Percentiles rank a stretch among this genome's conserved stretches.
phyloP scores from a whole-genome alignment of 2,113 vertebrate genomes.

The Falcunculus frontatus region DNA sequence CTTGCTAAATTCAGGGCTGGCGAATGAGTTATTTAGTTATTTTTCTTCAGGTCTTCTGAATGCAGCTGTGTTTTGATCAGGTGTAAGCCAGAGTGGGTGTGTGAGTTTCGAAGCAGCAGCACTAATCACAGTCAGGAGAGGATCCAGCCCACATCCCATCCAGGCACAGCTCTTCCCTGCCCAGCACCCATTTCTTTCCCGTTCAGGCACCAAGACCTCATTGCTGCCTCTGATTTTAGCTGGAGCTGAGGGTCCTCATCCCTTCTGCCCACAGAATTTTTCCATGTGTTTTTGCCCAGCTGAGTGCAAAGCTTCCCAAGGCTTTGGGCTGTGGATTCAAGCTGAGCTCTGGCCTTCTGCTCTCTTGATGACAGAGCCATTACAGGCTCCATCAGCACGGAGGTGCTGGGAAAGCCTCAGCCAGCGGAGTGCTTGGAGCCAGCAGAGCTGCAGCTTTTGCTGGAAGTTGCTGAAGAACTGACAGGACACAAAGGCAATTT shows the following conservation, averaged over 20 bases:
- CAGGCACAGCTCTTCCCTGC: neutral
- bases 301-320: neutral
- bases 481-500: neutral
- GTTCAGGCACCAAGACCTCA: neutral
- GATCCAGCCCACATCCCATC: neutral
- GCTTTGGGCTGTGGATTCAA: neutral
- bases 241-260: neutral
- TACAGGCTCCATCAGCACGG: neutral
- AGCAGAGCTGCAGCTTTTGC: neutral
- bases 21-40: neutral
- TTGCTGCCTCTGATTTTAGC: neutral
- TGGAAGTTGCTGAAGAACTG: neutral
- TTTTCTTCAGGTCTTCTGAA: neutral
- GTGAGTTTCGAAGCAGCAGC: neutral
- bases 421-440: neutral
- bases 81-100: neutral
- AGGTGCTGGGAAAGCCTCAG: neutral
- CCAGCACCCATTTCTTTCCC: neutral
- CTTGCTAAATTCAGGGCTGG: neutral
- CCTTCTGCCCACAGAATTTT: neutral
- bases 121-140: neutral
- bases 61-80: neutral
- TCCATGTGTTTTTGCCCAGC: neutral
- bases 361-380: neutral
- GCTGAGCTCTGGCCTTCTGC: neutral